phyloP scores from a whole-genome alignment of 2,888 invertebrate species.

The Metalampra italica region DNA sequence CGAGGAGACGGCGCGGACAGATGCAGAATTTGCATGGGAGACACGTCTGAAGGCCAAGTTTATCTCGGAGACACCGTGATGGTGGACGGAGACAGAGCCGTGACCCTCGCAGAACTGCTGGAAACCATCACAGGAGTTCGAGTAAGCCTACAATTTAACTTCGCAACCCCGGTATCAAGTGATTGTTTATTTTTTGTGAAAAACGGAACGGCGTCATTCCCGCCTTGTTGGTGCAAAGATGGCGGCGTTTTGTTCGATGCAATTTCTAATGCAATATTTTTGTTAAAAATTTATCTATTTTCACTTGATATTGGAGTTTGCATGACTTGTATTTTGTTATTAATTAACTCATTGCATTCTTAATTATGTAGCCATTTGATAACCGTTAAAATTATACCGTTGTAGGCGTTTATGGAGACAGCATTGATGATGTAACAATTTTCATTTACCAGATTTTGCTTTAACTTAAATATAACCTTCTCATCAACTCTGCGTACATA shows the following conservation, averaged over 20 bases:
- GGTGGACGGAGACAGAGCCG: slow-evolving; percentile 63
- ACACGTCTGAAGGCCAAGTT: slow-evolving; percentile 66
- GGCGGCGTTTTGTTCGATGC: slow-evolving; percentile 28
- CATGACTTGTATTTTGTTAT: neutral
- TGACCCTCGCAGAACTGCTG: slow-evolving; percentile 61
- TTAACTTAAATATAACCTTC: no score
- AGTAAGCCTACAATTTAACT: slow-evolving; percentile 33
- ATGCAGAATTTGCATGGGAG: slow-evolving; percentile 72
- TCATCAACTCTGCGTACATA: no score
- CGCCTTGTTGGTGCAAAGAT: slow-evolving; percentile 51
- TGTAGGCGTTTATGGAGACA: no score
- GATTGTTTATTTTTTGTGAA: slow-evolving; percentile 55
- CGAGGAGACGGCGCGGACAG: slow-evolving; percentile 63
- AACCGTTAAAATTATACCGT: no score
- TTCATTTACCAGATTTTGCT: no score
- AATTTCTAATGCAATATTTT: neutral
- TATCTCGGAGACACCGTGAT: slow-evolving; percentile 66
- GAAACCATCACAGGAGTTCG: slow-evolving; percentile 64
- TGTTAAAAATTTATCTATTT: neutral
- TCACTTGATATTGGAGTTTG: slow-evolving; percentile 17
- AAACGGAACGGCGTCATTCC: slow-evolving; percentile 67
- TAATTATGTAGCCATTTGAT: no score
- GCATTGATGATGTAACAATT: no score
- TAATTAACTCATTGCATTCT: neutral
- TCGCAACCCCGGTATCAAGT: slow-evolving; percentile 21